Conservation (phyloP, 2,888 invertebrate genomes). For the Chrysotoxum bicinctum region DNA sequence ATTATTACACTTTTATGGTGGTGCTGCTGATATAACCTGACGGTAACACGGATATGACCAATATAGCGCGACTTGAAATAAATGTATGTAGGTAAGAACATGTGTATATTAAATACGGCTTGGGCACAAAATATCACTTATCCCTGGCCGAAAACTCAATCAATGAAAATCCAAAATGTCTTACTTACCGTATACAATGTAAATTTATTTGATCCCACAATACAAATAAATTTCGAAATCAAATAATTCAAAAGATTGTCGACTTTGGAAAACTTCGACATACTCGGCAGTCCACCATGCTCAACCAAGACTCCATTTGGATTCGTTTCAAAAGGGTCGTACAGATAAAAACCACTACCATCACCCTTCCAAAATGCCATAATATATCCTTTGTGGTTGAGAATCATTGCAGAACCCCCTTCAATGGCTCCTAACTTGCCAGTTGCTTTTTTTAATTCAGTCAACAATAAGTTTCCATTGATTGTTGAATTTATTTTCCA, state of each 20-base stretch:
- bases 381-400: constrained; percentile 78
- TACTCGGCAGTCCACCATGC: constrained; percentile 79
- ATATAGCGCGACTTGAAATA: too few relatives aligned
- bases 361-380: constrained; percentile 81
- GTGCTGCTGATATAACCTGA: too few relatives aligned
- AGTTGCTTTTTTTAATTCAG: constrained; percentile 52
- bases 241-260: constrained; percentile 77
- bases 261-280: constrained; percentile 78
- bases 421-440: constrained; percentile 54
- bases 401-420: constrained; percentile 76
- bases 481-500: constrained; percentile 31
- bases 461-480: constrained; percentile 26
- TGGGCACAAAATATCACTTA: too few relatives aligned
- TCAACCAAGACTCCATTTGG: constrained; percentile 78
- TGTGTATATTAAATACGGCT: too few relatives aligned
- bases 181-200: constrained; percentile 61
- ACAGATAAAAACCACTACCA: constrained; percentile 80
- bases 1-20: too few relatives aligned
- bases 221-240: constrained; percentile 76
- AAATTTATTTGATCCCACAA: constrained; percentile 59
- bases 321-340: constrained; percentile 82
- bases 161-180: not conserved
- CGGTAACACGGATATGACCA: too few relatives aligned
- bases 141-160: too few relatives aligned
- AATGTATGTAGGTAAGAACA: too few relatives aligned